A percentile compares a stretch with the other conserved stretches of the same genome.
Evolutionary conservation across 2,113 vertebrate species (phyloP).

Genomic region (Prolemur simus): DNA sequence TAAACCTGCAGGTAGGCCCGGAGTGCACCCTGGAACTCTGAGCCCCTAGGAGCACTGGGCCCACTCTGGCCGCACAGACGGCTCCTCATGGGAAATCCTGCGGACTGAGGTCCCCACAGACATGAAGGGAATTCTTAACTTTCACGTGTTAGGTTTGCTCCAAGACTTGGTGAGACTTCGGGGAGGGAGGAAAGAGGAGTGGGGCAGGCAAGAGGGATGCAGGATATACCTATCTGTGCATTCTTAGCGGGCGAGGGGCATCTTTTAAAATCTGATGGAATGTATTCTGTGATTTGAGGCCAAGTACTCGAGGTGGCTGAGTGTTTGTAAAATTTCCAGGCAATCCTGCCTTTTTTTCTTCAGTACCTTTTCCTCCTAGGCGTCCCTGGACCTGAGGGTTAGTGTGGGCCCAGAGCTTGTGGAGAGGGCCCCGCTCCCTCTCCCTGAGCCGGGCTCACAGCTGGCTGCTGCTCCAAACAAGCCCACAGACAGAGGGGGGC

Average conservation of each 20-base stretch:
- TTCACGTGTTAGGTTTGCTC: background rate
- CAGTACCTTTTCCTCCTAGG: background rate
- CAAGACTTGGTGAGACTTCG: background rate
- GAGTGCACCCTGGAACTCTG: background rate
- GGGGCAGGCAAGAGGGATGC: rapidly evolving
- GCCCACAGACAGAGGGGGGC: background rate
- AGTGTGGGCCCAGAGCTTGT: background rate
- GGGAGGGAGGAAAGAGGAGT: background rate
- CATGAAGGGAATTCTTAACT: background rate
- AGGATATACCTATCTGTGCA: background rate
- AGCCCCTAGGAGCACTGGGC: background rate
- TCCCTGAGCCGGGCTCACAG: background rate
- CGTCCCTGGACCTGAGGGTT: background rate
- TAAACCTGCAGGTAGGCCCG: background rate
- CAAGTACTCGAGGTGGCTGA: background rate
- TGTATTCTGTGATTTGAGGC: background rate
- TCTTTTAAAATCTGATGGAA: background rate
- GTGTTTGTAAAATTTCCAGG: background rate
- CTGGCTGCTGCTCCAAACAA: background rate
- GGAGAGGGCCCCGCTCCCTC: background rate
- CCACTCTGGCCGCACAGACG: background rate
- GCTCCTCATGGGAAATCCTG: background rate
- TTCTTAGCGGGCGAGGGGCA: background rate
- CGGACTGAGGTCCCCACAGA: too few species aligned
- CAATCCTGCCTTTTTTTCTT: background rate